These are phyloP conservation scores for Gymnocypris eckloni DNA, from an alignment of 2,797 vertebrate species.

Conservation along the genomic window DNA sequence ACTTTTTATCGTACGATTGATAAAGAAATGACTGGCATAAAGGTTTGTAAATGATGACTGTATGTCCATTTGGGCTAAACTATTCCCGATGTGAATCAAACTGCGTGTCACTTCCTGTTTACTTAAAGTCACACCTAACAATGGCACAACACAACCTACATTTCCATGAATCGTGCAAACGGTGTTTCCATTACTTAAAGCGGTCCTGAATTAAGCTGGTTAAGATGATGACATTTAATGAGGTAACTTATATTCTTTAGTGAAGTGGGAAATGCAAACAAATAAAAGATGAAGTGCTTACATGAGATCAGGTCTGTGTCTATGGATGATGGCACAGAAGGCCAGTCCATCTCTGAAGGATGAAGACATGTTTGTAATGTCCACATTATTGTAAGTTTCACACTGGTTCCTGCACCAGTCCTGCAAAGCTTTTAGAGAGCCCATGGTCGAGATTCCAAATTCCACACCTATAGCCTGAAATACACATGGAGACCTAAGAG, in stretches of 20 bases:
- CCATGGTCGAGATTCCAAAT: conserved; percentile 75
- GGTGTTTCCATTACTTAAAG: neutral
- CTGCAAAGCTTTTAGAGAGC: conserved; percentile 90
- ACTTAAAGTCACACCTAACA: conserved; percentile 37
- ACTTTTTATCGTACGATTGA: neutral
- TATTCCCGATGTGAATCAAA: neutral
- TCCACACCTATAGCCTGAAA: neutral
- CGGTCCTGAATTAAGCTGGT: neutral
- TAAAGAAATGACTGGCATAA: neutral
- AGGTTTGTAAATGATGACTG: neutral
- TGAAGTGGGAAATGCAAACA: neutral
- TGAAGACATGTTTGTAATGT: conserved; percentile 89
- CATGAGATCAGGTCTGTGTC: conserved; percentile 92
- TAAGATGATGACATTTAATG: neutral
- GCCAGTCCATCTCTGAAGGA: conserved; percentile 95
- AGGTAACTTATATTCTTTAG: neutral
- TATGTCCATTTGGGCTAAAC: neutral
- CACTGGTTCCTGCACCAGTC: conserved; percentile 94
- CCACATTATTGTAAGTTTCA: conserved; percentile 86
- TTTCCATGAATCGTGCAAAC: neutral
- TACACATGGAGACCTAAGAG: neutral
- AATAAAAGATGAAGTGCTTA: conserved; percentile 75
- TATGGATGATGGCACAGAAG: conserved; percentile 96
- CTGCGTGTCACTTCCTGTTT: conserved; percentile 31
- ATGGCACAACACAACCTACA: neutral